Evolutionary conservation across 2,113 vertebrate species (phyloP), one percentile per base, ranked within the genome.

Genomic region (Vidua macroura): DNA sequence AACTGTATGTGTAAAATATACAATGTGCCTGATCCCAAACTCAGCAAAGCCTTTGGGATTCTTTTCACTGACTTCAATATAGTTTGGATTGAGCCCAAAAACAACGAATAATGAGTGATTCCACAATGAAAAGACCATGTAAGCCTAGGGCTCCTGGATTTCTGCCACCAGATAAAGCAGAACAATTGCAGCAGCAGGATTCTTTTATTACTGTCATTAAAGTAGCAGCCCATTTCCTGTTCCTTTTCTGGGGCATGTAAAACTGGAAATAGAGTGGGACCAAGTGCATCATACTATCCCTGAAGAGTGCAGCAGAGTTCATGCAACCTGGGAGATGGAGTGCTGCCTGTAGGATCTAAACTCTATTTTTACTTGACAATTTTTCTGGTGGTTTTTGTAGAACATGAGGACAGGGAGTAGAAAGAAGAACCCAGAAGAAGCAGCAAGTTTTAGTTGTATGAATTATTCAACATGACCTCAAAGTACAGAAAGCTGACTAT

Each of bases 111-210:
- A n/a, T 80, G 55, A 81, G 46, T 53, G 75, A 84, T 89, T 87
- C 43, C 76, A 72, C 46, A 91, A 20, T 83, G 51, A 84, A 95
- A 89, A 86, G 56, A 67, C 16, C 4, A 1, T 20, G 22, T 78
- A 88, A 93, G 43, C 19, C 16, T 41, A 70, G 69, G 37, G 31
- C 22, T 81, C 33, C 48, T 89, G 90, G 84, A 89, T 74, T 93
- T 82, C 60, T 94, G 60, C 78, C 82, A 87, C 22, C 37, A 82
- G 60, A 87, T 77, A 91, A 87, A 77, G 56, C 56, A 84, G 44
- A 94, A 82, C 35, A 82, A 84, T 67, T 63, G 30, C 83, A 75
- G 52, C 43, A 67, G 48, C 56, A 59, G 48, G 53, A 72, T 10
- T 60, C 60, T 86, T 62, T 63, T 74, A 78, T 70, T 86, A 25